Evolutionary conservation across 2,888 invertebrate genomes (phyloP).

Genomic region (Cryptus viduatorius): DNA sequence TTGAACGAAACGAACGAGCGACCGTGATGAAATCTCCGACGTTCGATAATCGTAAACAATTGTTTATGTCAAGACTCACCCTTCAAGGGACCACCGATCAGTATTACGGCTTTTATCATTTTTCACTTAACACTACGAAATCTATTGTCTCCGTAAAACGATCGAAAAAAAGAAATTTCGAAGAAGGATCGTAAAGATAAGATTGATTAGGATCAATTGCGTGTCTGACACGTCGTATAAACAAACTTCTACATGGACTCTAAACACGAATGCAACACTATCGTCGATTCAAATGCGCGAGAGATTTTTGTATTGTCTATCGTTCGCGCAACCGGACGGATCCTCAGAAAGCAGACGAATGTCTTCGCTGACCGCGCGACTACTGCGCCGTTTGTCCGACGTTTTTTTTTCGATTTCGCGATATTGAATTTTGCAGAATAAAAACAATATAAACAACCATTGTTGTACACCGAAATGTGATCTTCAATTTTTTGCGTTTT

Average conservation of each 20-base stretch:
- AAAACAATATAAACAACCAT: no score
- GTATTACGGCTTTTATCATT: constrained; percentile 94
- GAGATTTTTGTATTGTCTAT: background rate
- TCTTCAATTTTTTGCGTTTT: no score
- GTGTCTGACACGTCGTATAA: constrained; percentile 55
- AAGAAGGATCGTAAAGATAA: constrained; percentile 9
- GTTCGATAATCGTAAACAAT: no score
- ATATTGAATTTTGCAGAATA: no score
- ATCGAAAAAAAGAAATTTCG: background rate
- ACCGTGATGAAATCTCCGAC: no score
- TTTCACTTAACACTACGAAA: constrained; percentile 55
- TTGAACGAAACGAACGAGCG: no score
- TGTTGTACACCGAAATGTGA: no score
- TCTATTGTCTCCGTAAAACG: background rate
- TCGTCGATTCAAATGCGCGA: constrained; percentile 13
- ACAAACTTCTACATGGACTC: constrained; percentile 18
- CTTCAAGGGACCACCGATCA: constrained; percentile 98
- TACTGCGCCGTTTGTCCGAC: no score
- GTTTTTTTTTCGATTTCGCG: no score
- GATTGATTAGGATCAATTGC: constrained; percentile 34
- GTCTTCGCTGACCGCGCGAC: background rate
- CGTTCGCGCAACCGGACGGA: background rate
- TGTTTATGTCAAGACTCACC: constrained; percentile 86
- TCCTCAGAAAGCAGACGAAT: background rate
- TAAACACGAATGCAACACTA: background rate